These are phyloP conservation scores for Battus philenor DNA, from an alignment of 1,140 invertebrate species.

Conservation along the genomic window DNA sequence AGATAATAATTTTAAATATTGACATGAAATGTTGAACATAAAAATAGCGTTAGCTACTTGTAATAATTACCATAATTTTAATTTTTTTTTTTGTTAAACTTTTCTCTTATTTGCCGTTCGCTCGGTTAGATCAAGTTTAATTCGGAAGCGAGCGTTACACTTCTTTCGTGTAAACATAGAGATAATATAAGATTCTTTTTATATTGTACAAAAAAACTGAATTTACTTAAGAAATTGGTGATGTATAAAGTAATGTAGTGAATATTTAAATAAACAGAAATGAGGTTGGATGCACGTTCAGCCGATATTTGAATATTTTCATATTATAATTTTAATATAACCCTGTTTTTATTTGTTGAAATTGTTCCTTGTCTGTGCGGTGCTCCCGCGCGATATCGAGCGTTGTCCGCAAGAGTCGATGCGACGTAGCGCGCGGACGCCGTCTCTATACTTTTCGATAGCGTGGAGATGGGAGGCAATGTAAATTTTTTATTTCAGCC, in stretches of 20 bases:
- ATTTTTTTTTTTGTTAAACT: slow-evolving; percentile 70
- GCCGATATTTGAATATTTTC: slow-evolving; percentile 75
- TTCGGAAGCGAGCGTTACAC: slow-evolving; percentile 55
- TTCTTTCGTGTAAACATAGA: slow-evolving; percentile 60
- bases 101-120: slow-evolving; percentile 58
- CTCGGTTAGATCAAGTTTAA: slow-evolving; percentile 63
- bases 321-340: slow-evolving; percentile 77
- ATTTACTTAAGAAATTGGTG: slow-evolving; percentile 75
- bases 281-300: slow-evolving; percentile 65
- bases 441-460: slow-evolving; percentile 42
- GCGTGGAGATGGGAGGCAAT: slow-evolving; percentile 54
- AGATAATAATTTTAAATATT: slow-evolving; percentile 71
- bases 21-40: slow-evolving; percentile 75
- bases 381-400: neutral
- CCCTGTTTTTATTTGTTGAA: slow-evolving; percentile 74
- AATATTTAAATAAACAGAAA: slow-evolving; percentile 75
- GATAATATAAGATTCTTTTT: slow-evolving; percentile 74
- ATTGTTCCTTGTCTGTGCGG: slow-evolving; percentile 26
- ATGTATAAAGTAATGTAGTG: slow-evolving; percentile 74
- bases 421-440: slow-evolving; percentile 32
- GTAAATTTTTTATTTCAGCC: slow-evolving; percentile 70
- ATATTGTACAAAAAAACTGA: slow-evolving; percentile 75
- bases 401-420: neutral
- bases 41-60: slow-evolving; percentile 68
- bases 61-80: slow-evolving; percentile 74